These are phyloP conservation scores for Onychostoma macrolepis DNA, from an alignment of 2,113 vertebrate species.

Conservation along the genomic window DNA sequence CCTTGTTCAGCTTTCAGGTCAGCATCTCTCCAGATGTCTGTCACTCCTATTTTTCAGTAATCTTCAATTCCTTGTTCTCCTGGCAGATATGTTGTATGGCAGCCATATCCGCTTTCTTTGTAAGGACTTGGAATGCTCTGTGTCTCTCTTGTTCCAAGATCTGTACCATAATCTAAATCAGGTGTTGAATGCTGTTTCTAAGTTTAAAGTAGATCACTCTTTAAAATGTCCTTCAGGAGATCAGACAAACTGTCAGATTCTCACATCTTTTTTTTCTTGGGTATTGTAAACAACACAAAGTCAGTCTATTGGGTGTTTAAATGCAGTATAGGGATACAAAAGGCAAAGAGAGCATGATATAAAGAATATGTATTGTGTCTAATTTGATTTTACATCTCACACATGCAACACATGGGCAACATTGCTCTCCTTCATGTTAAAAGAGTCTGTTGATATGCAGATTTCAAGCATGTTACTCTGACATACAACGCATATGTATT, in stretches of 20 bases:
- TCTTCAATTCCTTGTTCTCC: background rate
- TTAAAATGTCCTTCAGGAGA: background rate
- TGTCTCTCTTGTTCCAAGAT: background rate
- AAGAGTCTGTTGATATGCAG: slow-evolving; percentile 17
- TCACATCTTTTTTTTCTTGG: no score
- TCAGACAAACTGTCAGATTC: background rate
- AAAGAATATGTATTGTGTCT: background rate
- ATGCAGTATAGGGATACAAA: background rate
- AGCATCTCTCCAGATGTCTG: slow-evolving; percentile 23
- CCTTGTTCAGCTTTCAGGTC: background rate
- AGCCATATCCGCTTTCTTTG: background rate
- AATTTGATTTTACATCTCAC: background rate
- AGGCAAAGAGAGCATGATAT: background rate
- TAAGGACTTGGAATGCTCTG: slow-evolving; percentile 1
- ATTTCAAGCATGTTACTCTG: slow-evolving; percentile 12
- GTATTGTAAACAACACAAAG: background rate
- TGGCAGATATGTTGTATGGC: slow-evolving; percentile 9
- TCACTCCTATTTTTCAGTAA: slow-evolving; percentile 6
- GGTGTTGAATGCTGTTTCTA: background rate
- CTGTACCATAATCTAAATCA: slow-evolving; percentile 22
- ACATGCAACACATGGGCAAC: background rate
- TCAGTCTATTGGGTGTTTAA: background rate
- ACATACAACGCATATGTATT: background rate
- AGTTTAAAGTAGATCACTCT: background rate
- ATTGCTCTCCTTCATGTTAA: slow-evolving; percentile 1